phyloP scores from a whole-genome alignment of 1,140 invertebrate species.

The Gonioctena quinquepunctata region DNA sequence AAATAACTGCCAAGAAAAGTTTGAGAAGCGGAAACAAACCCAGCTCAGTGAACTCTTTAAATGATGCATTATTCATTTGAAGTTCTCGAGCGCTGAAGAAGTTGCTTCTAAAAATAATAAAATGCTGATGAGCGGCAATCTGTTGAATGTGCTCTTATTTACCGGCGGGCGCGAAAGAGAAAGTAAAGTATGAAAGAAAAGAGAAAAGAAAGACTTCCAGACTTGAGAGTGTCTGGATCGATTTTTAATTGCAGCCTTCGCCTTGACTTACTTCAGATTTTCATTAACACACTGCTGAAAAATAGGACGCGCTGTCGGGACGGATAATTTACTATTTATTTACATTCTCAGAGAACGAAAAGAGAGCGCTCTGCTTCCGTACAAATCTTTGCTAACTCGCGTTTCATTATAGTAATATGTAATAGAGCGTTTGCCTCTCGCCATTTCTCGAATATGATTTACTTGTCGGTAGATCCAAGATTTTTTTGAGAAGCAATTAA shows the following conservation, averaged over 20 bases:
- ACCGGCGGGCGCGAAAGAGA: constrained; percentile 25
- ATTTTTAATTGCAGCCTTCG: constrained; percentile 58
- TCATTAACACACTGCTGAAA: constrained; percentile 53
- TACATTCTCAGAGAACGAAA: constrained; percentile 20
- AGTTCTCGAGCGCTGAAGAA: constrained; percentile 37
- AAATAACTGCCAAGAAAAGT: constrained; percentile 22
- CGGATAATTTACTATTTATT: constrained; percentile 49
- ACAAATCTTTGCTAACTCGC: too few species aligned
- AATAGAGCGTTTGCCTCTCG: too few species aligned
- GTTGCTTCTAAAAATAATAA: constrained; percentile 51
- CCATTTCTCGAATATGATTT: too few species aligned
- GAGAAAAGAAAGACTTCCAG: not conserved
- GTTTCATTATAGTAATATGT: too few species aligned
- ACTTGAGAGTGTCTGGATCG: constrained; percentile 39
- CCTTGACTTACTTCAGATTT: constrained; percentile 56
- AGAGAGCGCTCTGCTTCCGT: not conserved
- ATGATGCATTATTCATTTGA: constrained; percentile 48
- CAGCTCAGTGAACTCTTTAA: constrained; percentile 43
- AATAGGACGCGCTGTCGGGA: constrained; percentile 42
- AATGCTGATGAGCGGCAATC: constrained; percentile 54
- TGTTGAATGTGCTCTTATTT: constrained; percentile 56
- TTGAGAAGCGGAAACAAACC: constrained; percentile 27
- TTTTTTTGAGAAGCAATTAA: too few species aligned
- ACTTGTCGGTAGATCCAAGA: too few species aligned
- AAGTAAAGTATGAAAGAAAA: constrained; percentile 7